phyloP scores from a whole-genome alignment of 1,140 invertebrate species.

The Nixonia krombeini region DNA sequence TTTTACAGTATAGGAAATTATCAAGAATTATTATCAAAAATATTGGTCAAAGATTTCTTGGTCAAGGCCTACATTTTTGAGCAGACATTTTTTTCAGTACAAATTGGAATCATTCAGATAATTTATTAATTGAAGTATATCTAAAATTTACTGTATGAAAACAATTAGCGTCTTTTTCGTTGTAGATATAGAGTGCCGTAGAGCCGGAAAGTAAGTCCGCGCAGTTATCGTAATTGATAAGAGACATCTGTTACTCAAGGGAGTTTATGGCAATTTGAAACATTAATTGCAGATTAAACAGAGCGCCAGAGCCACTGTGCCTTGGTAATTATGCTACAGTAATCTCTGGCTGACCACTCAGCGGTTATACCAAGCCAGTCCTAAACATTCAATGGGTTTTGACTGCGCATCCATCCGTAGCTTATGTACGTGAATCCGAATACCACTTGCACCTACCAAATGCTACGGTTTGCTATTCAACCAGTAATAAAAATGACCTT shows the following conservation, averaged over 20 bases:
- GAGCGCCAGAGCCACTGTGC: conserved; percentile 53
- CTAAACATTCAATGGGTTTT: conserved; percentile 58
- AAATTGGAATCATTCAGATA: too few relatives aligned
- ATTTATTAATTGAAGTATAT: too few relatives aligned
- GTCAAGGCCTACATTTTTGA: too few relatives aligned
- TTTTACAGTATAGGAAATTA: too few relatives aligned
- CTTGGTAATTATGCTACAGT: conserved; percentile 64
- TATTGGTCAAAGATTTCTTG: too few relatives aligned
- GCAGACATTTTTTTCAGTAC: too few relatives aligned
- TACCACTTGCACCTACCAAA: conserved; percentile 44
- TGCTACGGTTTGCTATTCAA: too few relatives aligned
- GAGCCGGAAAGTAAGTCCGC: background rate
- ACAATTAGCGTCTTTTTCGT: too few relatives aligned
- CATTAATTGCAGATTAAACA: conserved; percentile 71
- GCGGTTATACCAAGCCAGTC: conserved; percentile 45
- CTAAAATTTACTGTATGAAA: too few relatives aligned
- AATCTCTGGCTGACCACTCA: conserved; percentile 66
- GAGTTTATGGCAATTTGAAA: conserved; percentile 67
- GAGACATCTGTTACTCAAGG: conserved; percentile 62
- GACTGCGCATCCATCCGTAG: conserved; percentile 51
- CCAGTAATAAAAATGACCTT: too few relatives aligned
- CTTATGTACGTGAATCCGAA: conserved; percentile 49
- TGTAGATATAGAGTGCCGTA: too few relatives aligned
- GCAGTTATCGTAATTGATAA: conserved; percentile 60
- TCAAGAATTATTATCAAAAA: too few relatives aligned